Evolutionary conservation across 2,888 invertebrate species (phyloP).

Genomic region (Micoletzkya japonica): DNA sequence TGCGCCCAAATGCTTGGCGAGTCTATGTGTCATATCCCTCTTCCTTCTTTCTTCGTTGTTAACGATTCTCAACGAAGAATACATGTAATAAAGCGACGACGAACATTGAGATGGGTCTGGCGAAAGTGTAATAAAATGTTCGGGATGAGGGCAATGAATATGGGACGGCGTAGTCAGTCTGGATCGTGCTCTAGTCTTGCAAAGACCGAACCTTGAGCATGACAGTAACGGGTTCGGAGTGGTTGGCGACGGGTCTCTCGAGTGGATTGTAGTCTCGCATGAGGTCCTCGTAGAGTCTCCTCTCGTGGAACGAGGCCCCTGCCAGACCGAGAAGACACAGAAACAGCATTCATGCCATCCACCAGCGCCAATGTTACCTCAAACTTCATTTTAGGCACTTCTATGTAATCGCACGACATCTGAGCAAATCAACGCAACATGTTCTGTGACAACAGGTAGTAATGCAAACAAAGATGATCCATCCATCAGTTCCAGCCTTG

Average conservation of each 20-base stretch:
- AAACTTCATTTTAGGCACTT: no score
- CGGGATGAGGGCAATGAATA: not conserved
- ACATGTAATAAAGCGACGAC: no score
- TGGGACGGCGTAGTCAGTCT: not conserved
- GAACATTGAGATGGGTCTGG: no score
- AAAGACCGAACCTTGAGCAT: conserved; percentile 42
- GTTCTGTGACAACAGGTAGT: no score
- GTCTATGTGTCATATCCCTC: no score
- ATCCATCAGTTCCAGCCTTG: no score
- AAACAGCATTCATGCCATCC: not conserved
- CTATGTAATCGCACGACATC: no score
- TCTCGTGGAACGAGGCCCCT: conserved; percentile 45
- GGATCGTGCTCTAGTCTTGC: not conserved
- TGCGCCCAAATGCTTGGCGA: no score
- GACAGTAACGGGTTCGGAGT: conserved; percentile 57
- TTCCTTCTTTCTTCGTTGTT: no score
- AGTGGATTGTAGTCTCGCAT: conserved; percentile 59
- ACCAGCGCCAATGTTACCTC: not conserved
- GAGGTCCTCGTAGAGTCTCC: conserved; percentile 57
- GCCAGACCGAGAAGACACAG: conserved; percentile 14
- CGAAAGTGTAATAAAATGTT: not conserved
- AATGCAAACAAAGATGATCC: no score
- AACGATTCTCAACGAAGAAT: no score
- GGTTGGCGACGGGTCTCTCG: conserved; percentile 60
- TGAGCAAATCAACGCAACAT: no score